Evolutionary conservation across 2,888 invertebrate genomes (phyloP).

Genomic region (Brachynemurus nebulosus): DNA sequence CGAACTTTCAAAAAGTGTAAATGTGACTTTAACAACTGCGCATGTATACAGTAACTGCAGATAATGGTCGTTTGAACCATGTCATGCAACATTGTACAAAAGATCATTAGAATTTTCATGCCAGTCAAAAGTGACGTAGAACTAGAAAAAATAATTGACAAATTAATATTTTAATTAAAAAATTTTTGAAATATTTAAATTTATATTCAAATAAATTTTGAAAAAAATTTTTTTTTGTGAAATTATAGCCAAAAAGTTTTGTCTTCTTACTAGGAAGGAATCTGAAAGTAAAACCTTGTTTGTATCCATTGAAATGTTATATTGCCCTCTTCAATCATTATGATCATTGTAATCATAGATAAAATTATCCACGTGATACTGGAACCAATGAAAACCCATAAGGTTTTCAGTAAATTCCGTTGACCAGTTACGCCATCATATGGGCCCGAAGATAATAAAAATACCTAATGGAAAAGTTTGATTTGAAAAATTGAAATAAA

Average conservation of each 20-base stretch:
- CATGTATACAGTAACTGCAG: slow-evolving; percentile 70
- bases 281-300: slow-evolving; percentile 32
- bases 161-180: background rate
- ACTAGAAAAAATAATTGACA: slow-evolving; percentile 28
- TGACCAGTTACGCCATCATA: slow-evolving; percentile 52
- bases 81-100: slow-evolving; percentile 62
- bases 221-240: background rate
- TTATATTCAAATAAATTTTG: background rate
- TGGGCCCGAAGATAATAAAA: slow-evolving; percentile 55
- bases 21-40: slow-evolving; percentile 60
- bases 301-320: slow-evolving; percentile 52
- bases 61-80: slow-evolving; percentile 71
- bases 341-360: slow-evolving; percentile 48
- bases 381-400: slow-evolving; percentile 59
- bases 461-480: slow-evolving; percentile 38
- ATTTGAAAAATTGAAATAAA: background rate
- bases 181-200: background rate
- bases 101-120: slow-evolving; percentile 46
- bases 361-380: slow-evolving; percentile 57
- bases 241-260: background rate
- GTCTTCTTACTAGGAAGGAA: slow-evolving; percentile 6
- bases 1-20: slow-evolving; percentile 57
- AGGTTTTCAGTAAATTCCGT: slow-evolving; percentile 48
- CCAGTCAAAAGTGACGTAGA: slow-evolving; percentile 33
- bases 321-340: slow-evolving; percentile 47